A percentile compares a stretch with the other conserved stretches of the same genome.
phyloP scores from a whole-genome alignment of 2,888 invertebrate species.

The Leucophora obtusa region DNA sequence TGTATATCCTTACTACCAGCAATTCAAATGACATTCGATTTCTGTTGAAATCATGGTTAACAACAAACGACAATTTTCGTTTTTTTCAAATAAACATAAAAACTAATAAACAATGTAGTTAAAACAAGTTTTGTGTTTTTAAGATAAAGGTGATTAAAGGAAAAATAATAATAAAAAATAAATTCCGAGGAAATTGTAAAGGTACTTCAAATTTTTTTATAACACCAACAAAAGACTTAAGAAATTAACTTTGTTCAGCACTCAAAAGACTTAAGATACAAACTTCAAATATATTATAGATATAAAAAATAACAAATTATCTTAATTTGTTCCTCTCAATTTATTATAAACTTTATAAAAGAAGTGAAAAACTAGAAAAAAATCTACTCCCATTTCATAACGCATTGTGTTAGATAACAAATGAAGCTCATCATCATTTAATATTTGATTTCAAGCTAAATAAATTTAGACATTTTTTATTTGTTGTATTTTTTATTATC shows the following conservation, averaged over 20 bases:
- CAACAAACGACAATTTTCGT: constrained; percentile 11
- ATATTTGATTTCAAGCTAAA: constrained; percentile 20
- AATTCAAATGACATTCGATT: constrained; percentile 22
- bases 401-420: constrained; percentile 22
- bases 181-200: constrained; percentile 9
- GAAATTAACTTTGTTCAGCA: background rate
- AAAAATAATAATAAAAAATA: constrained; percentile 22
- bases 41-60: constrained; percentile 2
- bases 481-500: background rate
- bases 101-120: constrained; percentile 27
- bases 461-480: background rate
- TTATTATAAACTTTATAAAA: constrained; percentile 11
- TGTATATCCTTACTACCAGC: background rate
- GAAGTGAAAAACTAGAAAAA: too few relatives aligned
- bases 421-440: constrained; percentile 49
- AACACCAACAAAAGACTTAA: background rate
- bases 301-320: constrained; percentile 34
- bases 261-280: constrained; percentile 49
- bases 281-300: constrained; percentile 18
- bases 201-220: background rate
- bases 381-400: constrained; percentile 8
- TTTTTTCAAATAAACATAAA: background rate
- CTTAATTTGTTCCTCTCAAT: constrained; percentile 16
- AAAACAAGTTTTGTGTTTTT: constrained; percentile 18
- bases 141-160: constrained; percentile 23